Evolutionary conservation across 2,888 invertebrate species (phyloP).

Genomic region (Amphipyra tragopoginis): DNA sequence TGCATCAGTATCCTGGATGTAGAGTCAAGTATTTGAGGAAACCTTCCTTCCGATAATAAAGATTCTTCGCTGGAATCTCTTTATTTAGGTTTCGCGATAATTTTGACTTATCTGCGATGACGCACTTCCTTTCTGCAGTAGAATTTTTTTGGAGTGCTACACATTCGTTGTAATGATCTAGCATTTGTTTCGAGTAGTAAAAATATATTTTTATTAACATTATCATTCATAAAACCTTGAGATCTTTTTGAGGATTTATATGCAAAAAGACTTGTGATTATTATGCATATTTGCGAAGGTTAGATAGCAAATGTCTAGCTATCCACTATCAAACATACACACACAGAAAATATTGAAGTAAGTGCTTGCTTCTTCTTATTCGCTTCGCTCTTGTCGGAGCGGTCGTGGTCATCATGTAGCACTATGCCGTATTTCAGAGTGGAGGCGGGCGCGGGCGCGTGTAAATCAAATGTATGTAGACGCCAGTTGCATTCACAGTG

Average conservation of each 20-base stretch:
- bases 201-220: background rate
- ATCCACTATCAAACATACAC: too few relatives aligned
- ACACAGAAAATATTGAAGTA: too few relatives aligned
- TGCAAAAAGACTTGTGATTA: background rate
- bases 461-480: too few relatives aligned
- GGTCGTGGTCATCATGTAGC: too few relatives aligned
- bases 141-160: background rate
- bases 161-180: too few relatives aligned
- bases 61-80: background rate
- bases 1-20: background rate
- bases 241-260: background rate
- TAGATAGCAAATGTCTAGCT: background rate
- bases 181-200: too few relatives aligned
- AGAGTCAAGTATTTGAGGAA: background rate
- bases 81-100: constrained; percentile 3
- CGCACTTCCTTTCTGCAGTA: constrained; percentile 16
- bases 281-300: background rate
- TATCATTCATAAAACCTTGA: background rate
- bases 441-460: too few relatives aligned
- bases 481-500: too few relatives aligned
- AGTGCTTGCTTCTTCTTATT: too few relatives aligned
- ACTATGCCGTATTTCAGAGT: too few relatives aligned
- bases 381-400: too few relatives aligned
- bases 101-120: constrained; percentile 28
- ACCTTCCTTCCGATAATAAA: background rate